These are phyloP conservation scores for Erpetoichthys calabaricus DNA, from an alignment of 2,797 vertebrate species.

Conservation along the genomic window DNA sequence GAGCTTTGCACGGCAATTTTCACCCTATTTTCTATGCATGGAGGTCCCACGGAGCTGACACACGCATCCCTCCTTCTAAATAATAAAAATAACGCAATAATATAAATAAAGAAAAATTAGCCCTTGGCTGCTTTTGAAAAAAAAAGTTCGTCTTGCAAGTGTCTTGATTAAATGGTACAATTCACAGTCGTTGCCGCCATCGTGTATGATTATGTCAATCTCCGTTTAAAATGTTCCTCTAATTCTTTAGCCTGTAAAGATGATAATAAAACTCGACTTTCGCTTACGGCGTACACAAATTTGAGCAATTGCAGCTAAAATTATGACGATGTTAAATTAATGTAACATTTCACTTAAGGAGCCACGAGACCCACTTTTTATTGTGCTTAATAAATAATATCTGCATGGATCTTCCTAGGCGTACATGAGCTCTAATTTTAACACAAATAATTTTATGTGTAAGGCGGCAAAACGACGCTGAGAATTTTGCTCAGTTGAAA, in stretches of 20 bases:
- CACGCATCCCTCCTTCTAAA: slow-evolving; percentile 19
- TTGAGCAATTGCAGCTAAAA: slow-evolving; percentile 25
- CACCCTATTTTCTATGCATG: slow-evolving; percentile 36
- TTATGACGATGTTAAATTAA: not conserved
- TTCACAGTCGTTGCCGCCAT: slow-evolving; percentile 4
- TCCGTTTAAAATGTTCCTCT: slow-evolving; percentile 3
- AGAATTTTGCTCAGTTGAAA: no score
- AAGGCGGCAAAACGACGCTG: no score
- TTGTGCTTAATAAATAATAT: no score
- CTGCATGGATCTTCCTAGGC: no score
- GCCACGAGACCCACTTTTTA: no score
- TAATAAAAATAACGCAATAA: slow-evolving; percentile 23
- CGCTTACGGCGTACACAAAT: slow-evolving; percentile 28
- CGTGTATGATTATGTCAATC: slow-evolving; percentile 6
- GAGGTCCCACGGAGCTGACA: slow-evolving; percentile 50
- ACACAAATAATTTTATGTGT: no score
- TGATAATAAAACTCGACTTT: slow-evolving; percentile 13
- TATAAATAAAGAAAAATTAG: slow-evolving; percentile 31
- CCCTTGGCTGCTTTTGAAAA: slow-evolving; percentile 30
- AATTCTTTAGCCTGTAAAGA: not conserved
- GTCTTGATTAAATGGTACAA: slow-evolving; percentile 2
- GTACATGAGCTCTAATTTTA: no score
- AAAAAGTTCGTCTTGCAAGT: not conserved
- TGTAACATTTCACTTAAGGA: not conserved
- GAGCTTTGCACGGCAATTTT: slow-evolving; percentile 62